Conservation (phyloP, 2,113 vertebrate genomes). For the Myotis lucifugus region DNA sequence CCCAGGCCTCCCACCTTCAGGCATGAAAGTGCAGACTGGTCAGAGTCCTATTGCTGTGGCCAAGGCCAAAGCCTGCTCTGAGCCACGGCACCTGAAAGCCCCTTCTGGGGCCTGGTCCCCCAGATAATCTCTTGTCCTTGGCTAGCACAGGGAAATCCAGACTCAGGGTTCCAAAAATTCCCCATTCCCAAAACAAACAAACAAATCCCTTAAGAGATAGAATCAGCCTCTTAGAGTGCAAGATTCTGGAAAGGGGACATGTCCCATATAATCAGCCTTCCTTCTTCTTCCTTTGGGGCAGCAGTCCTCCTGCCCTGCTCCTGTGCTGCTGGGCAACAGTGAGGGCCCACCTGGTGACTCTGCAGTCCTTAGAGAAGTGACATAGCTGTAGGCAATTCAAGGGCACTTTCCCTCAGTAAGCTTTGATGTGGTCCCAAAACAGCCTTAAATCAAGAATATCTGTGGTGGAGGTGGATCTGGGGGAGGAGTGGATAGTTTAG, state of each 20-base stretch:
- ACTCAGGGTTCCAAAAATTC: conserved; percentile 70
- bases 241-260: conserved; percentile 16
- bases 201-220: conserved; percentile 20
- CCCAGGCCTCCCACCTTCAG: not conserved
- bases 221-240: conserved; percentile 56
- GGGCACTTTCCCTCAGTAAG: conserved; percentile 47
- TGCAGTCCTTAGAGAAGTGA: not conserved
- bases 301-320: not conserved
- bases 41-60: not conserved
- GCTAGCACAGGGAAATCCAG: conserved; percentile 68
- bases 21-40: not conserved
- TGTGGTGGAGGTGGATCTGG: conserved; percentile 21
- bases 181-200: conserved; percentile 65
- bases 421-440: conserved; percentile 63
- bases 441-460: conserved; percentile 69
- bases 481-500: too few relatives aligned
- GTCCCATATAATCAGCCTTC: conserved; percentile 54
- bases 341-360: not conserved
- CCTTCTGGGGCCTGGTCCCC: not conserved
- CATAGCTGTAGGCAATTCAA: not conserved
- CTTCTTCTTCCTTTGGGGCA: not conserved
- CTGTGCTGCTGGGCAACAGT: conserved; percentile 16
- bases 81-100: not conserved
- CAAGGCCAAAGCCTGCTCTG: not conserved
- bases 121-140: not conserved